A percentile compares a stretch with the other conserved stretches of the same genome.
phyloP scores from a whole-genome alignment of 2,797 vertebrate genomes.

The Scolopax rusticola region DNA sequence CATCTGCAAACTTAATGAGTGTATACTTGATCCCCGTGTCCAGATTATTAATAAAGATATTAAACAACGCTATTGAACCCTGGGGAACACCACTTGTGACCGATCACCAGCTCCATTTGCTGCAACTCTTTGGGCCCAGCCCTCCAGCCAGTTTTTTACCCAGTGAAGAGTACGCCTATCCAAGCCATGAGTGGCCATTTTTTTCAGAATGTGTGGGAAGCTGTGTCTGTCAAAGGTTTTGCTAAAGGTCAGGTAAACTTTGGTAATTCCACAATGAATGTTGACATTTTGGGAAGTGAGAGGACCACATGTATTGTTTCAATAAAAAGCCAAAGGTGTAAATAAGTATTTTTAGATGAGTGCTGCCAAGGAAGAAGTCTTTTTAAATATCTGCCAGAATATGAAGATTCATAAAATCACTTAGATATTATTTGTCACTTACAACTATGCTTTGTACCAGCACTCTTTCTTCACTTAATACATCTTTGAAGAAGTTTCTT shows the following conservation, averaged over 20 bases:
- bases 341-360: not conserved
- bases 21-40: accelerated
- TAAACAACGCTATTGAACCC: not conserved
- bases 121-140: accelerated
- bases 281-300: not conserved
- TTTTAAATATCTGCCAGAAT: not conserved
- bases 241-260: not conserved
- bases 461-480: not conserved
- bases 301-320: not conserved
- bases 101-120: accelerated
- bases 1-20: not conserved
- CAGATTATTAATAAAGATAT: accelerated
- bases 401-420: not conserved
- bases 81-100: not conserved
- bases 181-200: not conserved
- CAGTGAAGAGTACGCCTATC: accelerated
- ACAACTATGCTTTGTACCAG: not conserved
- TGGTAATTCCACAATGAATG: not conserved
- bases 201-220: not conserved
- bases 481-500: not conserved
- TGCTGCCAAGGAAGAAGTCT: not conserved
- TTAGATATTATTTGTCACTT: not conserved
- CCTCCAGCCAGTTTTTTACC: not conserved
- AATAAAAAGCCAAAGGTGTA: not conserved
- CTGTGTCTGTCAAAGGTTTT: not conserved